phyloP scores from a whole-genome alignment of 2,888 invertebrate species.

The Pimpla rufipes region DNA sequence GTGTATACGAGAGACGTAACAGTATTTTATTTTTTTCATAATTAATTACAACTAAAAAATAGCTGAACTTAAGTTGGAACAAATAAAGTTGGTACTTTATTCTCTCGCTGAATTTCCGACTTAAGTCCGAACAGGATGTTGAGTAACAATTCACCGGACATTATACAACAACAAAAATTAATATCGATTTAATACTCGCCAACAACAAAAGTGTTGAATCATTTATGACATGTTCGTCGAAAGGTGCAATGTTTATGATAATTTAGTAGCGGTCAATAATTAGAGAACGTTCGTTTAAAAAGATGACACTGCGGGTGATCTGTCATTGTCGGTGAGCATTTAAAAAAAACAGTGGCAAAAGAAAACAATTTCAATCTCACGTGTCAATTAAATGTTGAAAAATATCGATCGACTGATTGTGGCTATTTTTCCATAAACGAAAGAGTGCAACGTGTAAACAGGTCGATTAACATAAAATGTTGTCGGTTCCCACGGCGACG shows the following conservation, averaged over 20 bases:
- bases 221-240: conserved; percentile 13
- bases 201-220: conserved; percentile 19
- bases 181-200: conserved; percentile 8
- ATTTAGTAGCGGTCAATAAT: conserved; percentile 19
- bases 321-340: background rate
- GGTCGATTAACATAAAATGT: conserved; percentile 53
- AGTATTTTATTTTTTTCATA: background rate
- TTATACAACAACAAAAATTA: conserved; percentile 9
- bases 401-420: background rate
- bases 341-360: background rate
- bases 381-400: background rate
- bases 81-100: too few species aligned
- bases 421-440: background rate
- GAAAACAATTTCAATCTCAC: background rate
- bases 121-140: background rate
- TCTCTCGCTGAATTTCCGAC: too few species aligned
- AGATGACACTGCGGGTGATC: background rate
- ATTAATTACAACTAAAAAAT: background rate
- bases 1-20: too few species aligned
- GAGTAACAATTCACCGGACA: background rate
- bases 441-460: conserved; percentile 35
- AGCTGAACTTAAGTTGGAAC: too few species aligned
- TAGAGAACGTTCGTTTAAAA: background rate
- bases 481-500: conserved; percentile 25
- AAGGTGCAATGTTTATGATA: conserved; percentile 26